phyloP scores from a whole-genome alignment of 1,140 invertebrate species.

The Trachymyrmex septentrionalis region DNA sequence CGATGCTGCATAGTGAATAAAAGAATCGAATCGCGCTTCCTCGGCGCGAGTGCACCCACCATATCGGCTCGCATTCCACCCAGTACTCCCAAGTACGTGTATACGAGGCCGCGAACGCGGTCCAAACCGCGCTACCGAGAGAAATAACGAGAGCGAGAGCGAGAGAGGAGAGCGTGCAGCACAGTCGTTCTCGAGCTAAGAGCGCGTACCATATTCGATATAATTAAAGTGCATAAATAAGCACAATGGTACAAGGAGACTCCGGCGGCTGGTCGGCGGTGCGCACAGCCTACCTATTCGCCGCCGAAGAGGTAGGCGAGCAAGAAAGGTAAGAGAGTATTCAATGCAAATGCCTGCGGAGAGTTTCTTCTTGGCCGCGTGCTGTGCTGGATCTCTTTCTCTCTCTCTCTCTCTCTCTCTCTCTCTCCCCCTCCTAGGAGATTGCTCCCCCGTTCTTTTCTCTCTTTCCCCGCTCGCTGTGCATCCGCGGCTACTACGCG shows the following conservation, averaged over 20 bases:
- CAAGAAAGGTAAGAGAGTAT: conserved; percentile 80
- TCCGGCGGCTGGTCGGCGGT: conserved; percentile 23
- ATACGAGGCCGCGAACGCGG: conserved; percentile 30
- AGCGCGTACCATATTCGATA: conserved; percentile 82
- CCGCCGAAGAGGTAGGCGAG: conserved; percentile 69
- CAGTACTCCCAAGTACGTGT: background rate
- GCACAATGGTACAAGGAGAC: conserved; percentile 82
- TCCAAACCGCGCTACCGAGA: conserved; percentile 20
- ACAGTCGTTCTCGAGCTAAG: conserved; percentile 25
- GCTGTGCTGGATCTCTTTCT: conserved; percentile 39
- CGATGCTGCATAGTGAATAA: background rate
- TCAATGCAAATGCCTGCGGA: conserved; percentile 82
- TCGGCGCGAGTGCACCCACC: conserved; percentile 22
- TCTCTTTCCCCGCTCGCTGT: background rate
- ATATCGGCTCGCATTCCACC: conserved; percentile 34
- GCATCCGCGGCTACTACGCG: conserved; percentile 24
- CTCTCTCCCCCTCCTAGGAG: background rate
- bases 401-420: background rate
- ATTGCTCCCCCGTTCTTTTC: too few relatives aligned
- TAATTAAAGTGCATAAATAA: conserved; percentile 85
- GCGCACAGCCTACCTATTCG: conserved; percentile 22
- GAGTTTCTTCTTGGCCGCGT: conserved; percentile 62
- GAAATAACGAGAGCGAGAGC: background rate
- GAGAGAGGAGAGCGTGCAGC: background rate
- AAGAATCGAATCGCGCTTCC: conserved; percentile 25